phyloP scores from a whole-genome alignment of 2,113 vertebrate genomes.

The Dasypus novemcinctus region DNA sequence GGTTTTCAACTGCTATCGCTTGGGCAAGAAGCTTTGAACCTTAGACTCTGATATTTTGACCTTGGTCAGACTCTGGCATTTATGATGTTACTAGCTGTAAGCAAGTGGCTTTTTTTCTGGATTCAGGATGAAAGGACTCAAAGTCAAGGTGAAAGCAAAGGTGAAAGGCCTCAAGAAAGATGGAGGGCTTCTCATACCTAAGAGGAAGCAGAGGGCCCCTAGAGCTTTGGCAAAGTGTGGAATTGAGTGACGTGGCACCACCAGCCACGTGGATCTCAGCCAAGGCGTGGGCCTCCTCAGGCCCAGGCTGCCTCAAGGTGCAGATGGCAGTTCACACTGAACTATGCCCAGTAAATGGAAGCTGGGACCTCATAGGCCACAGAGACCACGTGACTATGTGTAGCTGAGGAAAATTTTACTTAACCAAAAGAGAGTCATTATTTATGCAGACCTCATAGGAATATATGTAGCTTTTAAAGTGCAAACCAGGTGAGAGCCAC shows the following conservation, averaged over 20 bases:
- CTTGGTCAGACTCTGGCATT: background rate
- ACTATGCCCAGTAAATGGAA: background rate
- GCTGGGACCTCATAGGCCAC: background rate
- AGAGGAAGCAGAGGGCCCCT: background rate
- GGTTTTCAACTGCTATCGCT: background rate
- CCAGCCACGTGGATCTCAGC: accelerated
- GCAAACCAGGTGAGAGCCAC: background rate
- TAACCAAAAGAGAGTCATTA: background rate
- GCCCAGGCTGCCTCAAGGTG: background rate
- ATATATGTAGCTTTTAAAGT: background rate
- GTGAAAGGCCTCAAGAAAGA: background rate
- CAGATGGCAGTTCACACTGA: background rate
- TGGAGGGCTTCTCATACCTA: background rate
- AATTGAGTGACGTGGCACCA: too few relatives aligned
- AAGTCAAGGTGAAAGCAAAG: background rate
- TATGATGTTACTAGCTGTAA: background rate
- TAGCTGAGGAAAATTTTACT: background rate
- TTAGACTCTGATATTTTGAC: background rate
- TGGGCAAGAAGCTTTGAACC: background rate
- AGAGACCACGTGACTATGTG: background rate
- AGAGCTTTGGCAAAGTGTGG: background rate
- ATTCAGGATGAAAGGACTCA: background rate
- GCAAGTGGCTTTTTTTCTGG: background rate
- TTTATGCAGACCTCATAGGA: background rate
- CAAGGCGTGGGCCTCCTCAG: background rate